Conservation (phyloP, 2,797 vertebrate genomes). For the Pachyuromys duprasi region DNA sequence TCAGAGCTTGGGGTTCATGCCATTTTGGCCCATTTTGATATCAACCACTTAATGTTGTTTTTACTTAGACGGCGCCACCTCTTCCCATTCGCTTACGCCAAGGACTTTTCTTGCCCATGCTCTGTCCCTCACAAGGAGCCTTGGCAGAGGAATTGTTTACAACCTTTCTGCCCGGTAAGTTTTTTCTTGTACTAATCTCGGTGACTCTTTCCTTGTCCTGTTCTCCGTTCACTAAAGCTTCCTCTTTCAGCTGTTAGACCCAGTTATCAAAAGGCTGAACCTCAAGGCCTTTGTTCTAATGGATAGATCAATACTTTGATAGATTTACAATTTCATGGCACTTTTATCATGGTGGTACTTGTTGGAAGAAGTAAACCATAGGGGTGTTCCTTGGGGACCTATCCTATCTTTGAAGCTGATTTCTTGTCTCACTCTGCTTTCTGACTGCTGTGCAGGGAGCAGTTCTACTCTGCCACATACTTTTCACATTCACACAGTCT, state of each 20-base stretch:
- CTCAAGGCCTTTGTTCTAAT: neutral
- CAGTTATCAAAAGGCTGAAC: neutral
- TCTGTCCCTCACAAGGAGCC: neutral
- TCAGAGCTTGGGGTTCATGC: neutral
- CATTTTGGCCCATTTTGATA: neutral
- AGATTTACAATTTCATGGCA: neutral
- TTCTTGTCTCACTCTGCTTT: neutral
- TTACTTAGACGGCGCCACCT: neutral
- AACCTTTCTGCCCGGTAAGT: neutral
- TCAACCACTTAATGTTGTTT: neutral
- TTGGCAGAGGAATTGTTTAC: neutral
- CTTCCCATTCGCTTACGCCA: neutral
- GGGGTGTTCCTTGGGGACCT: neutral
- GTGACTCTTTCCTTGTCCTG: neutral
- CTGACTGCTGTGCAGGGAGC: neutral
- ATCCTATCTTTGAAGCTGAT: too few species aligned
- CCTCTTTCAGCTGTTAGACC: neutral
- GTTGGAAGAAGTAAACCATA: neutral
- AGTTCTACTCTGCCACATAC: neutral
- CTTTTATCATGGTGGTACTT: neutral
- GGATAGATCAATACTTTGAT: neutral
- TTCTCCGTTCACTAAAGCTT: neutral
- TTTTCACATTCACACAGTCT: neutral
- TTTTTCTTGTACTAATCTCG: neutral
- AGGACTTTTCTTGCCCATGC: neutral